Evolutionary conservation across 2,797 vertebrate genomes (phyloP).

Genomic region (Sebastes diaconus): DNA sequence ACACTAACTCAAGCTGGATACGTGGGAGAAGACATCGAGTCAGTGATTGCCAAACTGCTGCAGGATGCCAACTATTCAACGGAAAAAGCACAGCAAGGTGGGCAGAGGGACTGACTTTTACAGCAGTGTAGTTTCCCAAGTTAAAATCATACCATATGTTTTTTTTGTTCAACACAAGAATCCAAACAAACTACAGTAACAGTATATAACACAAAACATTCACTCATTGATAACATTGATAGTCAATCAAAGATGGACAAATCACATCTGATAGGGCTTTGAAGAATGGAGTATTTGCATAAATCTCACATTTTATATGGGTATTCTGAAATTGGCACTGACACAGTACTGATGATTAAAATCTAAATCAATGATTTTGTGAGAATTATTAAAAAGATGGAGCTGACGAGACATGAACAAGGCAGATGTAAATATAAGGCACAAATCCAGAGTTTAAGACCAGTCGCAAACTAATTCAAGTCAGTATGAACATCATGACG

Average conservation of each 20-base stretch:
- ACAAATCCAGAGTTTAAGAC: neutral
- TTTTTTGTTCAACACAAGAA: neutral
- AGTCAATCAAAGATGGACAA: neutral
- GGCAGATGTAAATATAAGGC: neutral
- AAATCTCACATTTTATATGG: neutral
- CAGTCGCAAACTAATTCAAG: neutral
- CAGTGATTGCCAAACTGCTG: constrained; percentile 96
- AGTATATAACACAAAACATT: neutral
- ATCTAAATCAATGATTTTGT: neutral
- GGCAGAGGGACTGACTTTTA: constrained; percentile 5
- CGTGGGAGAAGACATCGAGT: constrained; percentile 97
- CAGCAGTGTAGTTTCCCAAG: neutral
- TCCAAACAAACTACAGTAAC: neutral
- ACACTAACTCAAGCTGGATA: constrained; percentile 98
- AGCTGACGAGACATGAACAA: neutral
- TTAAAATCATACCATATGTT: neutral
- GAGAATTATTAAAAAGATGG: neutral
- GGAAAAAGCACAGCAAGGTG: constrained; percentile 98
- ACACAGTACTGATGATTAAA: neutral
- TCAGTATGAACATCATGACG: neutral
- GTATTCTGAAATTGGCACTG: neutral
- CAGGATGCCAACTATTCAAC: constrained; percentile 98
- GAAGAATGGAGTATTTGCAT: no score
- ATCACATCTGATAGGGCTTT: neutral
- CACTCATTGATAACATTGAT: neutral